Evolutionary conservation across 2,888 invertebrate species (phyloP).

Genomic region (Trisateles emortualis): DNA sequence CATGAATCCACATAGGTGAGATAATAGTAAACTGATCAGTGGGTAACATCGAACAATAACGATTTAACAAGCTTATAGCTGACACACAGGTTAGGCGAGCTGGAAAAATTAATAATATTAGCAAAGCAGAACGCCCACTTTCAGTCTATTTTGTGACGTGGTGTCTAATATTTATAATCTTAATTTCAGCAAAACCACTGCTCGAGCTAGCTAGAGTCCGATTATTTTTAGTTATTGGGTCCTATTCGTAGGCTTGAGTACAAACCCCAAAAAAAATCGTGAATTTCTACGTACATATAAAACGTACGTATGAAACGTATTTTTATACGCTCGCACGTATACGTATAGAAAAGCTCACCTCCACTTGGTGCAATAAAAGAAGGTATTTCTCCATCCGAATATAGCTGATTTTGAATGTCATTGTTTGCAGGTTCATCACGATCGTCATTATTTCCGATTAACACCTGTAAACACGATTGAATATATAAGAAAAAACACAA

Average conservation of each 20-base stretch:
- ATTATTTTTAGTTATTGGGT: no score
- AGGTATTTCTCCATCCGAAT: constrained; percentile 80
- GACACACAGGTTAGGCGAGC: constrained; percentile 85
- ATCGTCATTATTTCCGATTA: constrained; percentile 86
- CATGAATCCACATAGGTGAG: constrained; percentile 74
- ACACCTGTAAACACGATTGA: constrained; percentile 71
- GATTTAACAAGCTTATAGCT: constrained; percentile 90
- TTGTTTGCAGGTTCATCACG: constrained; percentile 83
- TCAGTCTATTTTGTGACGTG: no score
- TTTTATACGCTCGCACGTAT: no score
- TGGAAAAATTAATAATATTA: constrained; percentile 45
- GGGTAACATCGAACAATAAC: constrained; percentile 93
- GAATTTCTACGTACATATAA: no score
- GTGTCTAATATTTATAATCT: no score
- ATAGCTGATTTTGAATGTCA: constrained; percentile 84
- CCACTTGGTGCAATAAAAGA: constrained; percentile 79
- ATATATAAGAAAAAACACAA: no score
- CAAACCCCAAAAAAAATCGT: no score
- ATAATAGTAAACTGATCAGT: constrained; percentile 92
- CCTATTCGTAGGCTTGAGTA: no score
- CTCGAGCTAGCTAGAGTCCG: no score
- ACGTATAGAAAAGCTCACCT: constrained; percentile 63
- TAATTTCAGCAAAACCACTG: no score
- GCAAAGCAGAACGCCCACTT: no score
- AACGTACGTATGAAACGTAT: no score